phyloP scores from a whole-genome alignment of 2,888 invertebrate genomes.

The Polydrusus tereticollis region DNA sequence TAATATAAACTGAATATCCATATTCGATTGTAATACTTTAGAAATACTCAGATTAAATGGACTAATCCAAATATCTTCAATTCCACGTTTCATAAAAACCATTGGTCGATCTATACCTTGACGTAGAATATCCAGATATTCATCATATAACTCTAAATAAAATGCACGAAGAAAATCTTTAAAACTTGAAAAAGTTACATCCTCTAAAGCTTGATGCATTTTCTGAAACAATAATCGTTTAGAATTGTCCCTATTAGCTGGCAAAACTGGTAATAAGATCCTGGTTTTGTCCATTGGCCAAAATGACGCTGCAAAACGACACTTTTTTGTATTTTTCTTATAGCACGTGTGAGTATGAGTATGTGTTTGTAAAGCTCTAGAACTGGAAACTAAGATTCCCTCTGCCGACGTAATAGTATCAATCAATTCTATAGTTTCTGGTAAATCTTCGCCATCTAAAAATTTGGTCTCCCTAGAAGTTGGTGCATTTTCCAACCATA shows the following conservation, averaged over 20 bases:
- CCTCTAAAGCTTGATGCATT: too few relatives aligned
- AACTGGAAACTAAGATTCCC: too few relatives aligned
- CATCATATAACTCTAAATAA: too few relatives aligned
- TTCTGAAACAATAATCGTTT: too few relatives aligned
- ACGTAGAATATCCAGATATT: too few relatives aligned
- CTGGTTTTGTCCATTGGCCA: conserved; percentile 53
- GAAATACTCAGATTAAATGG: conserved; percentile 63
- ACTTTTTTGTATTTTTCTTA: conserved; percentile 52
- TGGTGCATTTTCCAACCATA: conserved; percentile 62
- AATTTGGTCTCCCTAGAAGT: conserved; percentile 29
- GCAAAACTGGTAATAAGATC: conserved; percentile 53
- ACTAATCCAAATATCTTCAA: conserved; percentile 62
- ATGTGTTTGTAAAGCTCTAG: conserved; percentile 52
- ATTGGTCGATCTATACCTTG: too few relatives aligned
- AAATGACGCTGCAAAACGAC: conserved; percentile 59
- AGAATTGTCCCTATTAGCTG: conserved; percentile 26
- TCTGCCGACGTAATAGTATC: too few relatives aligned
- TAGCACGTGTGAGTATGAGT: conserved; percentile 59
- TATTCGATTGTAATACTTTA: conserved; percentile 59
- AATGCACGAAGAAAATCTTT: too few relatives aligned
- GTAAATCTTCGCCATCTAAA: too few relatives aligned
- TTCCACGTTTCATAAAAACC: conserved; percentile 53
- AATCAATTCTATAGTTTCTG: too few relatives aligned
- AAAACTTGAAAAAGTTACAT: too few relatives aligned
- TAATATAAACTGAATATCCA: conserved; percentile 61